These are phyloP conservation scores for Malaclemys terrapin DNA, from an alignment of 2,113 vertebrate genomes.

Conservation along the genomic window DNA sequence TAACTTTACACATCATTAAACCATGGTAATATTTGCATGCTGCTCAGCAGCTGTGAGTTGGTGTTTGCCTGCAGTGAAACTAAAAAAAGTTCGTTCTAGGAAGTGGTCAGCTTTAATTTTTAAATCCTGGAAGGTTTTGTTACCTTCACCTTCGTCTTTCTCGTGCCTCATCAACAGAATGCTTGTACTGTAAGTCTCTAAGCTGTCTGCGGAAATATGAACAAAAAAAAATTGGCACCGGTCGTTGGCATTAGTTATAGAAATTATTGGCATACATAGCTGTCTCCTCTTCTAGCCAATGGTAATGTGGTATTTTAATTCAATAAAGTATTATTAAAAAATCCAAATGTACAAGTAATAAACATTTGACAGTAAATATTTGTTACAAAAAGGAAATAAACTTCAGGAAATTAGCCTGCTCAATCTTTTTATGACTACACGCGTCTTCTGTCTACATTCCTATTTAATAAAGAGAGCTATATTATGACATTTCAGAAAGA, in stretches of 20 bases:
- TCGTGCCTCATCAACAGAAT: conserved; percentile 67
- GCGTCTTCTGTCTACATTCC: conserved; percentile 61
- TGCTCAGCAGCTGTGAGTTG: background rate
- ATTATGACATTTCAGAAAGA: background rate
- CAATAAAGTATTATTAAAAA: conserved; percentile 79
- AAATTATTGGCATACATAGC: conserved; percentile 79
- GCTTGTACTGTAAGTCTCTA: conserved; percentile 70
- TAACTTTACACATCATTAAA: background rate
- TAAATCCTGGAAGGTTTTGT: conserved; percentile 26
- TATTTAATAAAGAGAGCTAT: conserved; percentile 5
- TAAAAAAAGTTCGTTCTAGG: background rate
- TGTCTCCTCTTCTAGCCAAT: conserved; percentile 83
- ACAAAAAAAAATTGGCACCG: conserved; percentile 73
- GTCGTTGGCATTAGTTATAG: conserved; percentile 76
- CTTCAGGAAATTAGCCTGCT: conserved; percentile 72
- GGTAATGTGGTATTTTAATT: conserved; percentile 83
- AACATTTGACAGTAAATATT: conserved; percentile 81
- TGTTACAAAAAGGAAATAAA: conserved; percentile 78
- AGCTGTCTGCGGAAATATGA: conserved; percentile 80
- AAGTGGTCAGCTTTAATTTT: conserved; percentile 42
- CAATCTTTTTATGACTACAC: conserved; percentile 70
- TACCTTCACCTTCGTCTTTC: conserved; percentile 52
- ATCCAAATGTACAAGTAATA: conserved; percentile 79
- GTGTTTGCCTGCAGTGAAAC: conserved; percentile 4
- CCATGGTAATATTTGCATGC: conserved; percentile 36